These are phyloP conservation scores for Odontothrips loti DNA, from an alignment of 2,888 invertebrate species.

Conservation along the genomic window DNA sequence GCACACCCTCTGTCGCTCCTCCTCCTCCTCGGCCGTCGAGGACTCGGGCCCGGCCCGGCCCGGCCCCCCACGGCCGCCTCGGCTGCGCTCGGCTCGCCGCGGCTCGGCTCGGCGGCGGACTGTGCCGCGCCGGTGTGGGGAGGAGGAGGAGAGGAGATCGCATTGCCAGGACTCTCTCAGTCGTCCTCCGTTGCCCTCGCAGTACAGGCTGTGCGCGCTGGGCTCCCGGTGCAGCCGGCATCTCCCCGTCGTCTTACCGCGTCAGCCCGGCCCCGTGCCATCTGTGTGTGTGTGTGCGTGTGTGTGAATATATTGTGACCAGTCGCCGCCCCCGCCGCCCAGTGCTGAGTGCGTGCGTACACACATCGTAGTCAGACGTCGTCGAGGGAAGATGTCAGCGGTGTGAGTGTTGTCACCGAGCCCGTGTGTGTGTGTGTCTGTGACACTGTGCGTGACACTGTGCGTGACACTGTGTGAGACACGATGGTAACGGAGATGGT, in stretches of 20 bases:
- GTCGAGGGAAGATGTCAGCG: constrained; percentile 34
- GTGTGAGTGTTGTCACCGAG: neutral
- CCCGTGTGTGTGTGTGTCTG: constrained; percentile 33
- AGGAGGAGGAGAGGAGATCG: constrained; percentile 40
- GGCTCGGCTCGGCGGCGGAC: constrained; percentile 42
- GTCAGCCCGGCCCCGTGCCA: too few relatives aligned
- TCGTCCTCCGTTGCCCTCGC: neutral
- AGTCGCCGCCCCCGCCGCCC: neutral
- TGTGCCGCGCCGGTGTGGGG: constrained; percentile 41
- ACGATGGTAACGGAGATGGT: constrained; percentile 15
- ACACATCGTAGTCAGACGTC: neutral
- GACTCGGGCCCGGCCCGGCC: constrained; percentile 34
- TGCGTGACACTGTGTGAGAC: neutral
- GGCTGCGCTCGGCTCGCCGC: constrained; percentile 37
- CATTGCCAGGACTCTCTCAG: constrained; percentile 33
- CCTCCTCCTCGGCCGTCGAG: neutral
- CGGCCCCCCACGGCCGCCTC: constrained; percentile 36
- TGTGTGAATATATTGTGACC: constrained; percentile 33
- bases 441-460: constrained; percentile 43
- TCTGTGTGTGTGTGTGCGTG: constrained; percentile 40
- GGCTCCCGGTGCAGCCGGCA: constrained; percentile 44
- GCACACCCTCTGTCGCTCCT: neutral
- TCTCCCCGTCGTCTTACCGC: constrained; percentile 44
- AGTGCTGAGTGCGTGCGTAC: neutral
- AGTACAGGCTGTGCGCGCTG: constrained; percentile 40